Percentiles rank a stretch among this genome's conserved stretches.
phyloP scores from a whole-genome alignment of 2,888 invertebrate genomes.

The Folsomia candida region DNA sequence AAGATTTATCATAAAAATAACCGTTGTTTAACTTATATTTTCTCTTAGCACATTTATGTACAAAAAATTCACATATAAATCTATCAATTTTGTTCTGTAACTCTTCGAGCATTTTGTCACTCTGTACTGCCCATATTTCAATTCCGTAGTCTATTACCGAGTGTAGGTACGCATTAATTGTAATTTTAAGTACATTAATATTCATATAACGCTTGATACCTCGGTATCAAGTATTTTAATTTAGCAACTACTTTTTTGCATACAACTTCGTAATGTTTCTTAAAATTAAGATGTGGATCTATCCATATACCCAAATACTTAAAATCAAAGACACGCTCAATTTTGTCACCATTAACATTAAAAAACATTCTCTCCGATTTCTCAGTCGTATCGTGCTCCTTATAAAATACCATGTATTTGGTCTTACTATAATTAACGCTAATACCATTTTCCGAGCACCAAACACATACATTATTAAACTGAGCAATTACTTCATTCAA shows the following conservation, averaged over 20 bases:
- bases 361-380: conserved; percentile 1
- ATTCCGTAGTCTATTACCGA: conserved; percentile 24
- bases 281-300: no score
- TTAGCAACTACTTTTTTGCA: no score
- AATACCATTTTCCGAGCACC: conserved; percentile 13
- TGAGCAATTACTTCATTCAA: no score
- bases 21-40: neutral
- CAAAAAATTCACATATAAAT: neutral
- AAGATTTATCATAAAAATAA: neutral
- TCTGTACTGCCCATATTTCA: conserved; percentile 16
- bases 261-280: no score
- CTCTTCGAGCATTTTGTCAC: neutral
- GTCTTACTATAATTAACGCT: conserved; percentile 18
- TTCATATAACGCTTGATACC: conserved; percentile 18
- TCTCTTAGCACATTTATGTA: no score
- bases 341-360: conserved; percentile 1
- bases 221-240: no score
- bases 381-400: no score
- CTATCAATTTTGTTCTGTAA: neutral
- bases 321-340: neutral
- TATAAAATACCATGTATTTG: conserved; percentile 19
- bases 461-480: no score
- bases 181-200: neutral
- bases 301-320: conserved; percentile 1
- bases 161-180: conserved; percentile 11